A percentile compares a stretch with the other conserved stretches of the same genome.
phyloP scores from a whole-genome alignment of 2,797 vertebrate genomes.

The Lindbergichthys nudifrons region DNA sequence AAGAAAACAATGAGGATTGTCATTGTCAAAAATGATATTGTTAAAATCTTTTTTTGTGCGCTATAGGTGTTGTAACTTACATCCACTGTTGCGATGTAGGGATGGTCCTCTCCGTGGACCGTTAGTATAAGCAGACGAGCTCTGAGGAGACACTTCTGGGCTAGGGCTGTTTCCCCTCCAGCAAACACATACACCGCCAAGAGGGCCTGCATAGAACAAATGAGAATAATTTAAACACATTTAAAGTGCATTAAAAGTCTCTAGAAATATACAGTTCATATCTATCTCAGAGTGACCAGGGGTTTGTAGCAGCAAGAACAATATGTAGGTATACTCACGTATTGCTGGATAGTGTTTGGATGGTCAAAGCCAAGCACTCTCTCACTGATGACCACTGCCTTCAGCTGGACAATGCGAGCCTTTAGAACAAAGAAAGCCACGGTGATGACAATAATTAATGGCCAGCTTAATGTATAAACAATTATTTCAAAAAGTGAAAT shows the following conservation, averaged over 20 bases:
- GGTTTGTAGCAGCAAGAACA: neutral
- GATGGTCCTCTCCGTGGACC: slow-evolving; percentile 87
- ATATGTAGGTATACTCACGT: slow-evolving; percentile 77
- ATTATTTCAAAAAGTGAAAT: neutral
- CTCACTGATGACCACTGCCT: slow-evolving; percentile 87
- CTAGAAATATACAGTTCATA: neutral
- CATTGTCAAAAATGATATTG: neutral
- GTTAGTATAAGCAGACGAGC: slow-evolving; percentile 84
- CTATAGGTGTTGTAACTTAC: slow-evolving; percentile 68
- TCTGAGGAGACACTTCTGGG: slow-evolving; percentile 86
- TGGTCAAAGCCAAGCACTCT: slow-evolving; percentile 88
- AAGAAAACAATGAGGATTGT: slow-evolving; percentile 4
- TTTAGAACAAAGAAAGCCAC: slow-evolving; percentile 51
- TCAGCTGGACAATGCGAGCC: slow-evolving; percentile 87
- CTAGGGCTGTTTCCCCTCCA: slow-evolving; percentile 83
- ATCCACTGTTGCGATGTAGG: slow-evolving; percentile 85
- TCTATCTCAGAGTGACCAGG: neutral
- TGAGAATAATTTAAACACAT: neutral
- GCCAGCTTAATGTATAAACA: neutral
- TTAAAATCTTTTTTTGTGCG: neutral
- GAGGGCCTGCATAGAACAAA: slow-evolving; percentile 71
- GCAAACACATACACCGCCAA: slow-evolving; percentile 85
- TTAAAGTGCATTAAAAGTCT: neutral
- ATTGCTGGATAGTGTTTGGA: slow-evolving; percentile 87
- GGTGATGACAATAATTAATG: neutral